Evolutionary conservation across 1,140 invertebrate species (phyloP).

Genomic region (Papilio dardanus): DNA sequence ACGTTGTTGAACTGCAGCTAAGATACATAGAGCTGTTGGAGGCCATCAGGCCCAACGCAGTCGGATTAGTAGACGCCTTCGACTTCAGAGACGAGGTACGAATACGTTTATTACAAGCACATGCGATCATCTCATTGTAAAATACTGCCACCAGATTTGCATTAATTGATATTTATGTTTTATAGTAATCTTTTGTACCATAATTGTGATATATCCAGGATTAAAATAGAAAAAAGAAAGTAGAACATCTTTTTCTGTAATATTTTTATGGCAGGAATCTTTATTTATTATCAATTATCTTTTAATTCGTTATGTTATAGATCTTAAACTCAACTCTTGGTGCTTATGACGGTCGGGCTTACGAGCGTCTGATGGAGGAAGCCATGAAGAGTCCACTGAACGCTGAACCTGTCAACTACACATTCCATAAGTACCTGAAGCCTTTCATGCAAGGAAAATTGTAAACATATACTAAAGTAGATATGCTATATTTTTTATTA

Average conservation of each 20-base stretch:
- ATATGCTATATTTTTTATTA: no score
- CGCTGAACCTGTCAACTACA: constrained; percentile 88
- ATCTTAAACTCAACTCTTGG: constrained; percentile 58
- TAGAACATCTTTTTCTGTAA: no score
- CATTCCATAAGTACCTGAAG: constrained; percentile 88
- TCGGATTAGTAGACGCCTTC: constrained; percentile 95
- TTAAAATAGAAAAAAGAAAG: no score
- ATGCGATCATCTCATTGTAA: neutral
- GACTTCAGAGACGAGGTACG: constrained; percentile 91
- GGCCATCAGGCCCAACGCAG: constrained; percentile 91
- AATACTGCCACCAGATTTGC: no score
- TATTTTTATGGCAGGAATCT: no score
- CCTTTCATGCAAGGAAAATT: constrained; percentile 87
- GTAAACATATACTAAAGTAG: constrained; percentile 56
- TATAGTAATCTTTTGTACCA: no score
- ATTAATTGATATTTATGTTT: no score
- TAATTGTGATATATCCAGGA: no score
- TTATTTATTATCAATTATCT: no score
- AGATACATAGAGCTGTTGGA: constrained; percentile 88
- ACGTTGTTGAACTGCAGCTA: constrained; percentile 86
- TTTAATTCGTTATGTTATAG: neutral
- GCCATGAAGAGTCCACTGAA: constrained; percentile 88
- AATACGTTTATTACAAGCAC: neutral
- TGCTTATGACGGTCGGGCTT: constrained; percentile 85
- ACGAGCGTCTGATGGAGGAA: constrained; percentile 28